phyloP scores from a whole-genome alignment of 2,888 invertebrate genomes.

The Isoperla grammatica region DNA sequence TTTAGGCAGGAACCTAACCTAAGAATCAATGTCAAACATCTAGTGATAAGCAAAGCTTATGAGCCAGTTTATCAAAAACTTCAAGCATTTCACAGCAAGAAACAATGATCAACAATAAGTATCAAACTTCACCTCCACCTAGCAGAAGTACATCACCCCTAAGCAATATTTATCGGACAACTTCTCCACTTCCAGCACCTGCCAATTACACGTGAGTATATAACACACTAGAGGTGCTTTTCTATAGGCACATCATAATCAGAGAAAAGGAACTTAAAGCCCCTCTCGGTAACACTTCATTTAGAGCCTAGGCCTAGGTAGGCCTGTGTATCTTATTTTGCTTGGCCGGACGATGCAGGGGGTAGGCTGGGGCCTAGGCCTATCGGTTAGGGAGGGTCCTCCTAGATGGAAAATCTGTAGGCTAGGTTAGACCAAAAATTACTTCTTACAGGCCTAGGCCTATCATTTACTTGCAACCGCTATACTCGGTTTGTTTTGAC shows the following conservation, averaged over 20 bases:
- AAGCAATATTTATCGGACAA: slow-evolving; percentile 26
- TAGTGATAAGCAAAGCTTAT: too few species aligned
- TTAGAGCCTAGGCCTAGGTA: neutral
- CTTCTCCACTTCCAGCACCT: slow-evolving; percentile 31
- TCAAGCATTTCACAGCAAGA: neutral
- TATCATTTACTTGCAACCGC: too few species aligned
- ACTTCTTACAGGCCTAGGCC: too few species aligned
- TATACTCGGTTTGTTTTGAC: too few species aligned
- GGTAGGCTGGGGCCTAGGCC: too few species aligned
- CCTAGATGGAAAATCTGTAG: too few species aligned
- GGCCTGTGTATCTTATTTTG: too few species aligned
- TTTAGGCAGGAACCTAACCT: too few species aligned
- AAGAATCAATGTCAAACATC: too few species aligned
- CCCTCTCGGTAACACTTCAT: neutral
- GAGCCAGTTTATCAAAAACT: neutral
- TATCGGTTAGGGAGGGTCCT: too few species aligned
- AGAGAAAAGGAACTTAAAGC: neutral
- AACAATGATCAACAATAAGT: slow-evolving; percentile 41
- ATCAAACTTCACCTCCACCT: slow-evolving; percentile 57
- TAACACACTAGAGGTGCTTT: neutral
- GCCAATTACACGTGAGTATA: slow-evolving; percentile 29
- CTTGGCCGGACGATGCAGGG: too few species aligned
- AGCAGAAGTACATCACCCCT: slow-evolving; percentile 42
- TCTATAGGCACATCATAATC: neutral
- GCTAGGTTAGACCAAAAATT: too few species aligned